A percentile compares a stretch with the other conserved stretches of the same genome.
Conservation (phyloP, 1,140 invertebrate genomes). For the Sarcophaga peregrina region DNA sequence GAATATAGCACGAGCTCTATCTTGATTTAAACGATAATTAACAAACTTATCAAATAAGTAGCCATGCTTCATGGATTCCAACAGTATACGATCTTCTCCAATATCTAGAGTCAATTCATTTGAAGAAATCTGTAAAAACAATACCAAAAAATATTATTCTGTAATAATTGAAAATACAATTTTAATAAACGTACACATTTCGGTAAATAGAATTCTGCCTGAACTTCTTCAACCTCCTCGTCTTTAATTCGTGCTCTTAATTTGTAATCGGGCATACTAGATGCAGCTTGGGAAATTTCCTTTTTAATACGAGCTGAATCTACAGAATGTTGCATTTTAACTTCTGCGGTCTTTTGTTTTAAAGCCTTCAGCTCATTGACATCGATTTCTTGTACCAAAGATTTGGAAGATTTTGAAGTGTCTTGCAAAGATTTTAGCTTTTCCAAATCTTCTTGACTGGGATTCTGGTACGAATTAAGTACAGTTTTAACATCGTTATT, state of each 20-base stretch:
- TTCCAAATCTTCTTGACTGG: slow-evolving; percentile 57
- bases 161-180: not conserved
- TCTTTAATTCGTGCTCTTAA: slow-evolving; percentile 63
- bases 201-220: slow-evolving; percentile 69
- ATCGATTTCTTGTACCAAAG: slow-evolving; percentile 63
- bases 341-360: slow-evolving; percentile 49
- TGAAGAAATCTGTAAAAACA: slow-evolving; percentile 69
- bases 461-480: slow-evolving; percentile 54
- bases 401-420: not conserved
- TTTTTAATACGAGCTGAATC: slow-evolving; percentile 43
- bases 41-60: slow-evolving; percentile 77
- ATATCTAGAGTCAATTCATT: slow-evolving; percentile 75
- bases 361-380: slow-evolving; percentile 52
- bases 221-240: slow-evolving; percentile 58
- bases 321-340: slow-evolving; percentile 45
- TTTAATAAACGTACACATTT: slow-evolving; percentile 56
- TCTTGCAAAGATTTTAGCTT: slow-evolving; percentile 37
- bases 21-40: slow-evolving; percentile 72
- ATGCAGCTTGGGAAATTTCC: slow-evolving; percentile 43
- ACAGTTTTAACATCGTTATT: slow-evolving; percentile 71
- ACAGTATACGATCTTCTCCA: slow-evolving; percentile 77
- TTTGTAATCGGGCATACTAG: slow-evolving; percentile 61
- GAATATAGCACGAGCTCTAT: slow-evolving; percentile 72
- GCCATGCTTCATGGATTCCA: slow-evolving; percentile 71
- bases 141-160: not conserved